Percentiles rank a stretch among this genome's conserved stretches.
These are phyloP conservation scores for Caenorhabditis sulstoni DNA, from an alignment of 2,888 invertebrate species.

Conservation along the genomic window DNA sequence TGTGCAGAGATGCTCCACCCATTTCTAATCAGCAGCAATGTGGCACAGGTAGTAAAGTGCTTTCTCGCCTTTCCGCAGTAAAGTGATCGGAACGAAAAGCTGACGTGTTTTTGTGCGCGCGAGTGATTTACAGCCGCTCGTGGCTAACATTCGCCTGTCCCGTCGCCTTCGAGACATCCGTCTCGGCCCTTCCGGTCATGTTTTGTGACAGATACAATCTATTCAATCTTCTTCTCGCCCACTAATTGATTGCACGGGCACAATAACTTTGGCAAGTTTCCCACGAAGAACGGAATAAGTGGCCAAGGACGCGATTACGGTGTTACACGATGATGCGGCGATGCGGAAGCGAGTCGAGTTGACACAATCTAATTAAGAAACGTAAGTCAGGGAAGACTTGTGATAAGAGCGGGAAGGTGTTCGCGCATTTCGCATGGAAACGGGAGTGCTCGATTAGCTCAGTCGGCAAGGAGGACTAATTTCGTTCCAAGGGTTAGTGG, in stretches of 20 bases:
- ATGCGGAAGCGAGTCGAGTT: constrained; percentile 34
- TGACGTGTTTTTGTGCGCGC: constrained; percentile 48
- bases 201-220: constrained; percentile 42
- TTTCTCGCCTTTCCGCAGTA: constrained; percentile 42
- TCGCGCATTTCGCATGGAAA: no score
- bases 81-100: constrained; percentile 27
- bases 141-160: constrained; percentile 15
- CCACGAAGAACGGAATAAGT: constrained; percentile 16
- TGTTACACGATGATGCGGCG: constrained; percentile 41
- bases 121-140: constrained; percentile 49
- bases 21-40: constrained; percentile 2
- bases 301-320: constrained; percentile 32
- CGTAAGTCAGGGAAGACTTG: no score
- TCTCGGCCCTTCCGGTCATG: constrained; percentile 19
- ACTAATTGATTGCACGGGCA: constrained; percentile 45
- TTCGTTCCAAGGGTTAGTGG: no score
- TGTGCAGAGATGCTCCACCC: constrained; percentile 29
- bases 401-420: no score
- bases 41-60: constrained; percentile 19
- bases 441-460: no score
- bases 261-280: constrained; percentile 40
- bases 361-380: constrained; percentile 27
- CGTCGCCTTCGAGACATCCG: constrained; percentile 4
- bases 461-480: no score
- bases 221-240: constrained; percentile 24